Base-by-base conservation (phyloP, 2,113 vertebrate genomes). In the Grus americana region DNA sequence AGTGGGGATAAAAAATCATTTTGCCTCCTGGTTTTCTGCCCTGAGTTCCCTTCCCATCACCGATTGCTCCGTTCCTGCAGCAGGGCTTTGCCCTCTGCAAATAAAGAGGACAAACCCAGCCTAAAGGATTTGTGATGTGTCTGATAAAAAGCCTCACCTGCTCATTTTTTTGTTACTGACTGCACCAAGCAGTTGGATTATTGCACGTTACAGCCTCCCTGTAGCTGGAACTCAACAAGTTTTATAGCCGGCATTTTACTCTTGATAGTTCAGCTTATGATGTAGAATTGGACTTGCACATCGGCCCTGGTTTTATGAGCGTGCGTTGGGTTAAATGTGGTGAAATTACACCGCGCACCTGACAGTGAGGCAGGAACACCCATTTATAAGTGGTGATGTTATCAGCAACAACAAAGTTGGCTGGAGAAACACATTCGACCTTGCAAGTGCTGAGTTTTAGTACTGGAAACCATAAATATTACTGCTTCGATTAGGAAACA, bases 81-180 rank as follows among this genome's bases (percentile, higher is more conserved):
- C 0, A 1, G 50, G 10, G 17, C 38, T 92, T 47, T 80, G 38
- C 42, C 73, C n/a, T 90, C 24, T 75, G 38, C 6, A 8, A 47
- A 32, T 15, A 15, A 70, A 57, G 15, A 90, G 47, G 42, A 78
- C 12, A 11, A 70, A 76, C 30, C 65, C 44, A 50, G 65, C 55
- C 19, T 16, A 29, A 36, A 54, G 57, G 66, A 14, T 16, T 74
- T 71, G 29, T 72, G 52, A 18, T 52, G 15, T 24, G 13, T 10
- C 66, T 63, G 79, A 67, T 88, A 88, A 93, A 92, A 95, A 78
- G 18, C 50, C 22, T 80, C 52, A 17, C 22, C 63, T 34, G n/a
- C 88, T 93, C 42, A 3, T 38, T 70, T 68, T 50, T 52, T 62
- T 38, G 30, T 59, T 79, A 12, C 46, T 61, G 58, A 55, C 78